Percentiles rank a stretch among this genome's conserved stretches.
These are phyloP conservation scores for Tethya wilhelma DNA, from an alignment of 37 sponge, comb jelly and placozoan species.

Conservation along the genomic window DNA sequence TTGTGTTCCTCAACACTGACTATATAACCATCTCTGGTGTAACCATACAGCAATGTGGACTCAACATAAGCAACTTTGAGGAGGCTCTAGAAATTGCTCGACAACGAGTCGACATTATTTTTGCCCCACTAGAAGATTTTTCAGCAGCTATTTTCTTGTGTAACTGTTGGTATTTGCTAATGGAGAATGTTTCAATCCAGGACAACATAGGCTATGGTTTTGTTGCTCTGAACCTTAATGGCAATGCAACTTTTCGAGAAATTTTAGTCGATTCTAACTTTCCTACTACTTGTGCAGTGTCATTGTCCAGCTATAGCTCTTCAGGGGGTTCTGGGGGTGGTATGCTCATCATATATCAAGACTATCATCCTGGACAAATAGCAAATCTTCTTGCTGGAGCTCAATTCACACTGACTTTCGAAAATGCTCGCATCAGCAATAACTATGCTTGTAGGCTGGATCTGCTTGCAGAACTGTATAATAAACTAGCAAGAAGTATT, in stretches of 20 bases:
- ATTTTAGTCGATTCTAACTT: neutral
- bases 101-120: neutral
- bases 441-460: conserved; percentile 23
- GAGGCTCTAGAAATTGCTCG: neutral
- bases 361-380: neutral
- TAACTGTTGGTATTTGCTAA: conserved; percentile 5
- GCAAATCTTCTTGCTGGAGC: neutral
- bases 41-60: conserved; percentile 28
- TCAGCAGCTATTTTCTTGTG: conserved; percentile 6
- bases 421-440: conserved; percentile 3
- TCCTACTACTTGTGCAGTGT: conserved; percentile 2
- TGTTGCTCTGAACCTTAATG: conserved; percentile 31
- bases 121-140: neutral
- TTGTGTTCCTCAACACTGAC: conserved; percentile 27
- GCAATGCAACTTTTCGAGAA: neutral
- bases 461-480: neutral
- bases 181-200: neutral
- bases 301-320: neutral
- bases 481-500: conserved; percentile 1
- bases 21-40: conserved; percentile 17
- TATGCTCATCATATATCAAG: conserved; percentile 13
- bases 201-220: conserved; percentile 31
- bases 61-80: neutral
- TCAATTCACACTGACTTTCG: neutral
- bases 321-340: conserved; percentile 20